These are phyloP conservation scores for Scaeva pyrastri DNA, from an alignment of 2,888 invertebrate species.

Conservation along the genomic window DNA sequence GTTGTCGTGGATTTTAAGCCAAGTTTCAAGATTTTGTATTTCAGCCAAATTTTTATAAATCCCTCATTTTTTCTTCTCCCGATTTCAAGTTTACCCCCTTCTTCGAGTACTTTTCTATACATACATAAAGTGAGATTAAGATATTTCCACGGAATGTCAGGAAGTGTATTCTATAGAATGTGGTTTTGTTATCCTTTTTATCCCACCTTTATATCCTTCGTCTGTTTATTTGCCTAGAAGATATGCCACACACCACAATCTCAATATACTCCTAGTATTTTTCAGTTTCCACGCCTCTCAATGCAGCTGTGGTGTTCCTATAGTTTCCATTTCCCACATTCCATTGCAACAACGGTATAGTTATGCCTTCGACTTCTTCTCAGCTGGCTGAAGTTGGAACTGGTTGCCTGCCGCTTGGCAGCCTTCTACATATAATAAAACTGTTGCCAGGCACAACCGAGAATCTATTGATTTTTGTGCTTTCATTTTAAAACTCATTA, in stretches of 20 bases:
- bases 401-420: background rate
- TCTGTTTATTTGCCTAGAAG: constrained; percentile 27
- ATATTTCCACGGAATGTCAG: no score
- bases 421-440: background rate
- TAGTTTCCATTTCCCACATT: background rate
- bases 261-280: background rate
- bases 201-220: background rate
- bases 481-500: constrained; percentile 57
- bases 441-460: constrained; percentile 32
- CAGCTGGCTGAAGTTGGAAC: no score
- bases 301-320: constrained; percentile 10
- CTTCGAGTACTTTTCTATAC: background rate
- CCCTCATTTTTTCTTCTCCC: background rate
- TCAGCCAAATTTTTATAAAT: constrained; percentile 39
- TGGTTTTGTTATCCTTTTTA: constrained; percentile 29
- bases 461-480: constrained; percentile 58
- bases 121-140: background rate
- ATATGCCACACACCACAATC: constrained; percentile 10
- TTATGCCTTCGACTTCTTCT: no score
- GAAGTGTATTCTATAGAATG: constrained; percentile 16
- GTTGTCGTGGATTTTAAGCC: no score
- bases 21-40: background rate
- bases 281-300: constrained; percentile 14
- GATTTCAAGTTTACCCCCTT: constrained; percentile 22
- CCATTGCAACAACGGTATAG: no score